phyloP scores from a whole-genome alignment of 2,888 invertebrate genomes.

The Spilarctia lutea region DNA sequence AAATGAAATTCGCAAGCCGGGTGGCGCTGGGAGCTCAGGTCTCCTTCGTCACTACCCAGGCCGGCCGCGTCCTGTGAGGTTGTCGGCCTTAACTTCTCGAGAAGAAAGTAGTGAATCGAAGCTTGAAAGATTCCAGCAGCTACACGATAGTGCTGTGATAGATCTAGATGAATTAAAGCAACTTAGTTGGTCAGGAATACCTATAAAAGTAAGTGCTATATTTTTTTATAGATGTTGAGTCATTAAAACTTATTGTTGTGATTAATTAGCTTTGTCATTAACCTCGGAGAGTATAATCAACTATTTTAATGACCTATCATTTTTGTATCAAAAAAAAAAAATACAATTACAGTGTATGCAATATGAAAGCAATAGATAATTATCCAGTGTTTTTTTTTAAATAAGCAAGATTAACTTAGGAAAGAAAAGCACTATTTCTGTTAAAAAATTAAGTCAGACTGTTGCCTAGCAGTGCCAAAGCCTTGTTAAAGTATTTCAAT shows the following conservation, averaged over 20 bases:
- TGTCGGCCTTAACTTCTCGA: slow-evolving; percentile 85
- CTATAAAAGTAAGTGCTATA: slow-evolving; percentile 90
- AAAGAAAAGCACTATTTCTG: background rate
- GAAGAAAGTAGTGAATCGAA: slow-evolving; percentile 92
- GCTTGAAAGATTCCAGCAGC: slow-evolving; percentile 93
- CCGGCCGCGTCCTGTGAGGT: slow-evolving; percentile 90
- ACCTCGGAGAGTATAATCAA: background rate
- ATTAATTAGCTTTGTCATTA: slow-evolving; percentile 21
- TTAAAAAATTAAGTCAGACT: background rate
- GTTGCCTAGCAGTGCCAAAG: background rate
- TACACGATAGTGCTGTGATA: slow-evolving; percentile 91
- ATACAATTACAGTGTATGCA: background rate
- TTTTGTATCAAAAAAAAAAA: background rate
- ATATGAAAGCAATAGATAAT: background rate
- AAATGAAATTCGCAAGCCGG: slow-evolving; percentile 70
- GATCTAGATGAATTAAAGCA: slow-evolving; percentile 95
- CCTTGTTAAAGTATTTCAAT: background rate
- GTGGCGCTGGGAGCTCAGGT: slow-evolving; percentile 56
- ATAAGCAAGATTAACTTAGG: background rate
- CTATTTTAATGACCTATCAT: background rate
- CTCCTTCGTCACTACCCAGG: slow-evolving; percentile 88
- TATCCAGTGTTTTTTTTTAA: background rate
- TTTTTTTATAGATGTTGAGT: slow-evolving; percentile 30
- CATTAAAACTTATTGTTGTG: slow-evolving; percentile 21
- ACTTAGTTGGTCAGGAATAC: slow-evolving; percentile 98